phyloP scores from a whole-genome alignment of 2,113 vertebrate species.

The Rattus norvegicus region DNA sequence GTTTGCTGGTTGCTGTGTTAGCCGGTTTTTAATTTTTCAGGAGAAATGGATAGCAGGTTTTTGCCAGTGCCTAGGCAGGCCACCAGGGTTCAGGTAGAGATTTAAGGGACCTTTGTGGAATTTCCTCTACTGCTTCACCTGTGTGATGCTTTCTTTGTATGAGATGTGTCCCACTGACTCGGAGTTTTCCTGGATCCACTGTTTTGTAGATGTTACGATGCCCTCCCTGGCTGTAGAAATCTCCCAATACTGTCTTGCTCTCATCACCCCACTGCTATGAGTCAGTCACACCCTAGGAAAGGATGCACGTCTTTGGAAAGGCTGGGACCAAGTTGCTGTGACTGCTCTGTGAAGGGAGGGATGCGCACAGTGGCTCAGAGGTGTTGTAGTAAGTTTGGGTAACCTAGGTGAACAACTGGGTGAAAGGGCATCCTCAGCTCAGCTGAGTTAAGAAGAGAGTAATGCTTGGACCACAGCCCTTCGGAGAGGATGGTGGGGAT shows the following conservation, averaged over 20 bases:
- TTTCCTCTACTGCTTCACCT: not conserved
- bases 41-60: too few species aligned
- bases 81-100: too few species aligned
- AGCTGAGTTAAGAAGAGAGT: not conserved
- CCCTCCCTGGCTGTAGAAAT: not conserved
- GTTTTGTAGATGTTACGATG: not conserved
- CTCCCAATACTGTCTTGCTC: not conserved
- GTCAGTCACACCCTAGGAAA: not conserved
- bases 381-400: not conserved
- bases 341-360: not conserved
- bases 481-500: not conserved
- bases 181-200: not conserved
- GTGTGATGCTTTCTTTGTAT: not conserved
- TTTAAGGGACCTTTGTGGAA: not conserved
- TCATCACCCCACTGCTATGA: not conserved
- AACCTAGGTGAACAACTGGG: not conserved
- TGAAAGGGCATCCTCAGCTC: not conserved
- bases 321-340: not conserved
- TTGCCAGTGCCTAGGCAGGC: too few species aligned
- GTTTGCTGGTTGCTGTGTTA: too few species aligned
- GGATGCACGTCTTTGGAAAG: not conserved
- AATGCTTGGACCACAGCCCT: not conserved
- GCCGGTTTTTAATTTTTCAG: too few species aligned
- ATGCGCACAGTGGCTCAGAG: not conserved
- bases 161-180: not conserved